Base-by-base conservation (phyloP, 2,797 vertebrate species). In the Sciurus vulgaris region DNA sequence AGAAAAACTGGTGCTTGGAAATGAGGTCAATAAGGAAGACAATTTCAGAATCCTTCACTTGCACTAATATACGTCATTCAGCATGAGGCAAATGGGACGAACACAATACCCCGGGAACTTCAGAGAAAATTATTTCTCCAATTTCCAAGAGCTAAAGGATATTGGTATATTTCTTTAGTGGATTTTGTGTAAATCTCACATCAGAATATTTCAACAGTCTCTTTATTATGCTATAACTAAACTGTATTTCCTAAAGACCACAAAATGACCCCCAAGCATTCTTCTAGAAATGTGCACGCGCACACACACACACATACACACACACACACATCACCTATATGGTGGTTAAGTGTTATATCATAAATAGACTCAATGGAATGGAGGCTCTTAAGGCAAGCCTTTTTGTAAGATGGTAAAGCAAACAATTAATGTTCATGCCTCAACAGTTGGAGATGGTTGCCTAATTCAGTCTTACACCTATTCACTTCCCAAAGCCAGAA, bases 11-110 rank as follows among this genome's bases (percentile, higher is more conserved):
- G 91, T 91, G 63, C 65, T 96, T 94, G 93, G 95, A 97, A 97
- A 97, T 92, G 92, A 97, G 83, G 94, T 96, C 92, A 96, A 87
- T 96, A 96, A 96, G 91, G 59, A 96, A 95, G 93, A 97, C 54
- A 59, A 92, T 97, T 97, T 96, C 83, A 93, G 79, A 95, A 89
- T 79, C 73, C 47, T 94, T 96, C 76, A 86, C 74, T 89, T 1
- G 1, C 30, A 41, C 76, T 91, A 93, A 91, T 63, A 26, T n/a
- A 77, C 0, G 0, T 83, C 26, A 76, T 87, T 93, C 79, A 81
- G 74, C 65, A 93, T 28, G 90, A 93, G 91, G 89, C 89, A 93
- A 91, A 77, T 41, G 70, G 70, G 54, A 95, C 67, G 14, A 79
- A 89, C 51, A 49, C 65, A 63, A 56, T 56, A 77, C 30, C 30